Base-by-base conservation (phyloP, 23 tunicate species). In the Diplosoma virens region DNA sequence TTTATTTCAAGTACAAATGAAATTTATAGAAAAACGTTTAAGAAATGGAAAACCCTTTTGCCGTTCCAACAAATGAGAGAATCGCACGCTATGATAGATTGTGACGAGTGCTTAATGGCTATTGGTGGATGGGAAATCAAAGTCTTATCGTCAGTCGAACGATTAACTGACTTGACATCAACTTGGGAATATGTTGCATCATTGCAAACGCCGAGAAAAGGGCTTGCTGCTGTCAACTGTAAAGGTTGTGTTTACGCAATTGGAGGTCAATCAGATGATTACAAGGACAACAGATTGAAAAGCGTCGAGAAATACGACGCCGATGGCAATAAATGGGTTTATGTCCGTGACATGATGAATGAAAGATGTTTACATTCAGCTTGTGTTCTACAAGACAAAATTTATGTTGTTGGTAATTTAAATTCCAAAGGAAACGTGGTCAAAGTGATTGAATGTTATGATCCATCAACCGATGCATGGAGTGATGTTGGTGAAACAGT, bases 231-330 rank as follows among this genome's bases (percentile, higher is more conserved):
- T 63, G 69, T 63, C 33, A 27, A 30, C 21, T 63, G 69, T 30
- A 35, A 63, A 3, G 69, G 69, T 5, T 11, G 3, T 5, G 29
- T 63, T 5, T 63, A 63, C n/a, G 69, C 69, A 4, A 63, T 63
- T 35, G 69, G 69, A 3, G 69, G 69, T 7, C 27, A 63, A 63
- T 25, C 33, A 5, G 69, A 35, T 11, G 21, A 63, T 4, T 4
- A 30, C 5, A 11, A 9, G 2, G 27, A 18, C 5, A 11, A 33
- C 6, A 28, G 23, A 29, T 30, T 63, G n/a, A 63, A 63, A 63
- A 63, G 34, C 21, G 69, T 63, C 4, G 69, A 63, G n/a, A 63
- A 30, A 29, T 63, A 63, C 21, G 69, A 63, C n/a, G n/a, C 69
- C 9, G 34, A 9, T n/a, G 4, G 11, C n/a, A 30, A 63, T 22